Base-by-base conservation (phyloP, 2,797 vertebrate species). In the Cichlasoma orientale region DNA sequence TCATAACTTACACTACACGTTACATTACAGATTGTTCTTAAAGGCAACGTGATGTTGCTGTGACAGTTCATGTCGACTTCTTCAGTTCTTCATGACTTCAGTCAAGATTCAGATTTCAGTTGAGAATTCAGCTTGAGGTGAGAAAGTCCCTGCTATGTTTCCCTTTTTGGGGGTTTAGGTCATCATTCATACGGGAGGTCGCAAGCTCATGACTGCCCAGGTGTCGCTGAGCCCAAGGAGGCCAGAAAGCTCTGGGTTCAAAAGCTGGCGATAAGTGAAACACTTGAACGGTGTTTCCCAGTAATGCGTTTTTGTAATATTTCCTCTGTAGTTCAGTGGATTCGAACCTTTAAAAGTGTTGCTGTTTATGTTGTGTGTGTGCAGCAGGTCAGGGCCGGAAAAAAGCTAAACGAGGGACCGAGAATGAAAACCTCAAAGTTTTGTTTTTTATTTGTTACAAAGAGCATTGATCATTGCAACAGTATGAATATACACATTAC, bases 151-250 rank as follows among this genome's bases (percentile, higher is more conserved):
- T 44, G 13, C 5, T 44, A 16, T 5, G 13, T 44, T 38, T 9
- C 9, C 36, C 10, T 44, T 44, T 41, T 41, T 13, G 21, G 36
- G 41, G 13, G 1, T 41, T 41, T 3, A 0, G 38, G 25, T 63
- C 25, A 44, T 66, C 14, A 1, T 44, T 66, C 59, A 47, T 23
- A 44, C 4, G 1, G 8, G 36, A 63, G 58, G 21, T 41, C 0
- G 7, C 12, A 61, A 44, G 9, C 21, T 13, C 25, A 21, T 0
- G 21, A 66, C 14, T 18, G 14, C 38, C 7, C 56, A 7, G 14
- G 59, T 0, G 59, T 38, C 3, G 38, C 61, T 66, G 38, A 44
- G 44, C 59, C 0, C 0, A 23, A 38, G 1, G 21, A 2, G 21
- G 13, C 21, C 13, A 18, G 21, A 66, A 66, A 27, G 8, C 1